These are phyloP conservation scores for Irena cyanogastra DNA, from an alignment of 2,113 vertebrate genomes.

Conservation along the genomic window DNA sequence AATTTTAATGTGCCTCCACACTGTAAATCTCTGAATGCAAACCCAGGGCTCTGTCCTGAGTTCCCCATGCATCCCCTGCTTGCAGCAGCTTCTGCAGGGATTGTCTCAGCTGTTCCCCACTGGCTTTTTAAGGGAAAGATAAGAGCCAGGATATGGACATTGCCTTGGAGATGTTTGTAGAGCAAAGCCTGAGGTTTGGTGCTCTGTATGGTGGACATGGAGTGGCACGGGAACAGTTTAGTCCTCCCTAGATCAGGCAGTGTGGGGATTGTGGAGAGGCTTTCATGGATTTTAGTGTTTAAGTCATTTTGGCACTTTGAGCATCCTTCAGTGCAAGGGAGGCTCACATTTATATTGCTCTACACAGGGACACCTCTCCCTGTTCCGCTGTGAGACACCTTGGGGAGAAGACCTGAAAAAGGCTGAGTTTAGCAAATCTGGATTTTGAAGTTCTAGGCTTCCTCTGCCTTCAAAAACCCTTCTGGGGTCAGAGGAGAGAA, in stretches of 20 bases:
- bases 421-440: not conserved
- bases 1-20: constrained; percentile 38
- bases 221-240: not conserved
- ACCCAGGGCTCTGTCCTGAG: not conserved
- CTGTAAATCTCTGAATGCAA: not conserved
- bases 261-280: not conserved
- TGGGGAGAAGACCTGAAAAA: not conserved
- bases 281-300: not conserved
- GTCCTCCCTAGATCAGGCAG: not conserved
- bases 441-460: not conserved
- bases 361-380: not conserved
- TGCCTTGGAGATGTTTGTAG: not conserved
- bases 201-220: fast-evolving
- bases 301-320: not conserved
- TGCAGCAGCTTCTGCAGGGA: not conserved
- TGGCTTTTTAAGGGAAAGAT: not conserved
- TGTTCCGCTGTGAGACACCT: not conserved
- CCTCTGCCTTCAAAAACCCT: not conserved
- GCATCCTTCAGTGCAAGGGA: not conserved
- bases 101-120: fast-evolving
- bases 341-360: not conserved
- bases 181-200: not conserved
- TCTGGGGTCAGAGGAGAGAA: not conserved
- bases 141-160: not conserved
- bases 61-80: fast-evolving